A percentile compares a stretch with the other conserved stretches of the same genome.
phyloP scores from a whole-genome alignment of 2,888 invertebrate genomes.

The Xestia ashworthii region DNA sequence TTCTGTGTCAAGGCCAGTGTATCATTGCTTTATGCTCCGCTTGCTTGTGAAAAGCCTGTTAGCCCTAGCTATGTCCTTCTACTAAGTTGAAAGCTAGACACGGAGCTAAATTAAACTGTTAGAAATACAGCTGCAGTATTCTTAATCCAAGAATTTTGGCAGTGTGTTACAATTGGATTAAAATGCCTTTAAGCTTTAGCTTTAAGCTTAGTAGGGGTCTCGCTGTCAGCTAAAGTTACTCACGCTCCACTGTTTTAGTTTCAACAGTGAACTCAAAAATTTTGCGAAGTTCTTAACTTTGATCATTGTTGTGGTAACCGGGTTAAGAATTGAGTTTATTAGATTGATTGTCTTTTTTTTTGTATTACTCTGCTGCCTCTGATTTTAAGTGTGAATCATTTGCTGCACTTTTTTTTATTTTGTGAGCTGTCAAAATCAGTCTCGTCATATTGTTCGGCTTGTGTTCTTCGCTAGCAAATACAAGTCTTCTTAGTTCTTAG shows the following conservation, averaged over 20 bases:
- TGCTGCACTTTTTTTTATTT: neutral
- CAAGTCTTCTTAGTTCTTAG: no score
- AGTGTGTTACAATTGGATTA: neutral
- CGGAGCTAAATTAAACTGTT: neutral
- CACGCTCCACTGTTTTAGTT: constrained; percentile 41
- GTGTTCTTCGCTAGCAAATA: neutral
- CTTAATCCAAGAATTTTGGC: neutral
- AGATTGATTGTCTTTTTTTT: neutral
- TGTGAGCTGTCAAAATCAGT: neutral
- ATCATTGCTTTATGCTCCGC: no score
- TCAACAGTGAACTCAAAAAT: constrained; percentile 39
- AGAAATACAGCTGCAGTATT: neutral
- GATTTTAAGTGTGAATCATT: neutral
- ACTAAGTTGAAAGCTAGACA: neutral
- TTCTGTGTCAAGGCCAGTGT: no score
- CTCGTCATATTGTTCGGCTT: neutral
- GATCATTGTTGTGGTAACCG: constrained; percentile 31
- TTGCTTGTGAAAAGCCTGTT: neutral
- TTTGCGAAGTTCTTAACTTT: constrained; percentile 24
- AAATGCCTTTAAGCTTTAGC: neutral
- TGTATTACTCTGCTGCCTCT: neutral
- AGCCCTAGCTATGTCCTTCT: neutral
- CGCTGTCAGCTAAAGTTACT: constrained; percentile 34
- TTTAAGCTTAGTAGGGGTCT: constrained; percentile 22
- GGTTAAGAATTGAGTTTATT: neutral